Evolutionary conservation across 2,888 invertebrate genomes (phyloP), one percentile per base, ranked within the genome.

Genomic region (Caenorhabditis zanzibari): DNA sequence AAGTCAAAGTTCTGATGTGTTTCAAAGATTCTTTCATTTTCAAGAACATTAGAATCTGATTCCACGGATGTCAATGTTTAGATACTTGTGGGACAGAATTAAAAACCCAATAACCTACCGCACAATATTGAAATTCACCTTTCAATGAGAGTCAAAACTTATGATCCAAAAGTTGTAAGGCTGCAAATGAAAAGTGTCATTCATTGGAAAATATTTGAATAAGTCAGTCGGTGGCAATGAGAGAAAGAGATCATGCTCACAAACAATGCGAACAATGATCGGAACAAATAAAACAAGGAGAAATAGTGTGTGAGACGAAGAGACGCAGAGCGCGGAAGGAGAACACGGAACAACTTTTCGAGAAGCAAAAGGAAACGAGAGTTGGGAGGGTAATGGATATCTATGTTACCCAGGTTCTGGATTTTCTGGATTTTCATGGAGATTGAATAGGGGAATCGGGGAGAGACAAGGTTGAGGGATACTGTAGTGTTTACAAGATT

Each of bases 201-300:
- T 72, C 54, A 52, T 54, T 63, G 56, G 58, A 76, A 76, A 68
- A 76, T 77, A 77, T 77, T 77, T 77, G 76, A 77, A 77, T 77
- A 77, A 77, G 58, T 77, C 59, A 41, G 49, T 59, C 59, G 59
- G 49, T 47, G 44, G 59, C 59, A 61, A 49, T 32, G 59, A 61
- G 71, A 32, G 59, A 32, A 32, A n/a, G n/a, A 44, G 63, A 63
- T 74, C 76, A 64, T 77, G 76, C 76, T 77, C 76, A 69, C 76
- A 69, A 69, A 77, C 76, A 77, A 77, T 77, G 52, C 61, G 76
- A 77, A 77, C 76, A 77, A 69, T 69, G 61, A 61, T 49, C 68
- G 61, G 66, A 69, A 77, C 61, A 77, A 69, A 77, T 69, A 76
- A 49, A 63, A 41, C 38, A 35, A 26, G n/a, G 38, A 12, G 47